These are phyloP conservation scores for Metopia argyrocephala DNA, from an alignment of 2,888 invertebrate species.

Conservation along the genomic window DNA sequence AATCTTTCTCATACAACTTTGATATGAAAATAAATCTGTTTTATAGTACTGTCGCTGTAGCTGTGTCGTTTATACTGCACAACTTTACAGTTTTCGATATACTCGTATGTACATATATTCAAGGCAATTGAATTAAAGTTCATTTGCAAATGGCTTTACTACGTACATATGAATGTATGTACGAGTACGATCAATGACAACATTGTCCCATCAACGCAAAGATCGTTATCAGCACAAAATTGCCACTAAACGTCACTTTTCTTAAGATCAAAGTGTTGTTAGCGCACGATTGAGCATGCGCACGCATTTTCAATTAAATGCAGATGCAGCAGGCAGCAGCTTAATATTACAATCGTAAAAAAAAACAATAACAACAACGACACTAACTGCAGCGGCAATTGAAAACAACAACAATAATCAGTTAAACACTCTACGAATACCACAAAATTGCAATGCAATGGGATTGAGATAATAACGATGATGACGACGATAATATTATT, in stretches of 20 bases:
- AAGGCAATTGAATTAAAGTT: too few species aligned
- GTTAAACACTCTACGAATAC: not conserved
- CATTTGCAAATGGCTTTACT: too few species aligned
- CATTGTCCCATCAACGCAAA: slow-evolving; percentile 76
- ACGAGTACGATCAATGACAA: slow-evolving; percentile 77
- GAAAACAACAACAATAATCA: slow-evolving; percentile 29
- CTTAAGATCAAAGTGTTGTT: slow-evolving; percentile 78
- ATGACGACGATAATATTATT: slow-evolving; percentile 32
- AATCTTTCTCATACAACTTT: slow-evolving; percentile 47
- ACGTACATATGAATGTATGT: too few species aligned
- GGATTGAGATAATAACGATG: slow-evolving; percentile 4
- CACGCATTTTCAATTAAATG: slow-evolving; percentile 67
- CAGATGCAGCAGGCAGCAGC: slow-evolving; percentile 54
- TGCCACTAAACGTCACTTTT: slow-evolving; percentile 78
- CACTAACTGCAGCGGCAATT: slow-evolving; percentile 17
- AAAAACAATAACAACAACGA: slow-evolving; percentile 22
- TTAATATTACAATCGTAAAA: slow-evolving; percentile 45
- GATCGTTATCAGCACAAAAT: slow-evolving; percentile 77
- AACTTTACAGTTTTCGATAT: too few species aligned
- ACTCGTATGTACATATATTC: too few species aligned
- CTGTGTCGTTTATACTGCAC: too few species aligned
- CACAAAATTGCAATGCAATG: not conserved
- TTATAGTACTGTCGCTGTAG: not conserved
- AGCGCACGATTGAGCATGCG: slow-evolving; percentile 73
- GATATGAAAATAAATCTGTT: slow-evolving; percentile 21